Conservation (phyloP, 2,888 invertebrate species). For the Drosophila tanythrix region DNA sequence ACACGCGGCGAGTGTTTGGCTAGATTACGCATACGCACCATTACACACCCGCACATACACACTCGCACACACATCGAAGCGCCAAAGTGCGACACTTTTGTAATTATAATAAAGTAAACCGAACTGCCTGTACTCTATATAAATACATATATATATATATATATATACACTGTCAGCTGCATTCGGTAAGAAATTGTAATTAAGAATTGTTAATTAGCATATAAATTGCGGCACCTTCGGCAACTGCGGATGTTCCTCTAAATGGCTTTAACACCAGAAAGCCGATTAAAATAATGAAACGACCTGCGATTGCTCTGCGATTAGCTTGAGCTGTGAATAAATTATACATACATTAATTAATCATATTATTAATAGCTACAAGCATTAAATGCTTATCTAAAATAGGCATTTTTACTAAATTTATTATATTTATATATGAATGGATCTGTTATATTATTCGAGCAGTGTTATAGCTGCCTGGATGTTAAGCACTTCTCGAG, state of each 20-base stretch:
- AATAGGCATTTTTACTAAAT: neutral
- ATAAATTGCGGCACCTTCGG: constrained; percentile 60
- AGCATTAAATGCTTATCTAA: neutral
- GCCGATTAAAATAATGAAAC: neutral
- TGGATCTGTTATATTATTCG: neutral
- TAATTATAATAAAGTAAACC: constrained; percentile 33
- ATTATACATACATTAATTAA: neutral
- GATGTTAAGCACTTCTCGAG: neutral
- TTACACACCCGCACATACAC: constrained; percentile 31
- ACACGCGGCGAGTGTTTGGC: constrained; percentile 18
- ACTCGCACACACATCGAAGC: neutral
- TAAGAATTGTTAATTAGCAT: constrained; percentile 71
- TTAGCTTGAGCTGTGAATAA: neutral
- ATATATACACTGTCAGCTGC: constrained; percentile 7
- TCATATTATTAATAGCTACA: neutral
- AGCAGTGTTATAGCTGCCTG: neutral
- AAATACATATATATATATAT: neutral
- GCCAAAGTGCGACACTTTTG: constrained; percentile 27
- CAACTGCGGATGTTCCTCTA: constrained; percentile 14
- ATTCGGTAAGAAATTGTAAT: constrained; percentile 52
- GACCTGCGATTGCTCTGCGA: neutral
- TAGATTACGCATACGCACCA: constrained; percentile 39
- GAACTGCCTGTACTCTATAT: constrained; percentile 24
- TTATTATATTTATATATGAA: neutral
- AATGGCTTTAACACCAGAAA: constrained; percentile 53